Percentiles rank a stretch among this genome's conserved stretches.
These are phyloP conservation scores for Eurytoma californica DNA, from an alignment of 2,888 invertebrate species.

Conservation along the genomic window DNA sequence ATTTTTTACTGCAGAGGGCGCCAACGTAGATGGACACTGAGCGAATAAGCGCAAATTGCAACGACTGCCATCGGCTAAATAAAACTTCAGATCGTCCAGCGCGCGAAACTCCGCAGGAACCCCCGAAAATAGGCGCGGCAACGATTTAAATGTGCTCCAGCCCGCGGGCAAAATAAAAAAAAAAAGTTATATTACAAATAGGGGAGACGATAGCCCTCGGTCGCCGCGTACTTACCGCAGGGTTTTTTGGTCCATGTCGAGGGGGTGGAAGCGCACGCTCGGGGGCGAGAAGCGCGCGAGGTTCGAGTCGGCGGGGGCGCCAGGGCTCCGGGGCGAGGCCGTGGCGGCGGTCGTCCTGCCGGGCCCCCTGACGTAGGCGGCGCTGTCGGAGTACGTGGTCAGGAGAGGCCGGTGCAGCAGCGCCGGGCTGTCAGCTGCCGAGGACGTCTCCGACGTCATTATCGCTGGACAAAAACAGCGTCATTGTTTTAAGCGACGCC, in stretches of 20 bases:
- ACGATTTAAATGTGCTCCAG: too few species aligned
- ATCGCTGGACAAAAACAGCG: slow-evolving; percentile 61
- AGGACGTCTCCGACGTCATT: slow-evolving; percentile 71
- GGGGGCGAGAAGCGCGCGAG: slow-evolving; percentile 65
- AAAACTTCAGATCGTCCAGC: too few species aligned
- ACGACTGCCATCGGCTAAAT: too few species aligned
- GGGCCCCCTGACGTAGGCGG: not conserved
- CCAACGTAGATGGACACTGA: too few species aligned
- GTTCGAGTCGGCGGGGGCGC: slow-evolving; percentile 36
- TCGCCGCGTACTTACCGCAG: slow-evolving; percentile 53
- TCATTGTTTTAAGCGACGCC: slow-evolving; percentile 30
- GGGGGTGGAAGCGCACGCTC: slow-evolving; percentile 66
- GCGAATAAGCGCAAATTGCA: too few species aligned
- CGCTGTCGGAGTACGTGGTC: slow-evolving; percentile 64
- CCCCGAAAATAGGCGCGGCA: too few species aligned
- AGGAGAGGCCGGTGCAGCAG: slow-evolving; percentile 69
- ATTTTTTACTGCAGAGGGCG: too few species aligned
- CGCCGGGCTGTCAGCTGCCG: slow-evolving; percentile 70
- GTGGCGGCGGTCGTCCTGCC: not conserved
- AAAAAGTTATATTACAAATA: too few species aligned
- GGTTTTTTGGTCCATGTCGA: slow-evolving; percentile 69
- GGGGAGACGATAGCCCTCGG: too few species aligned
- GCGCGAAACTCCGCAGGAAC: too few species aligned
- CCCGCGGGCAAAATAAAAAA: too few species aligned
- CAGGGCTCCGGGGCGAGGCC: not conserved